phyloP scores from a whole-genome alignment of 2,113 vertebrate species.

The Cyanoderma ruficeps region DNA sequence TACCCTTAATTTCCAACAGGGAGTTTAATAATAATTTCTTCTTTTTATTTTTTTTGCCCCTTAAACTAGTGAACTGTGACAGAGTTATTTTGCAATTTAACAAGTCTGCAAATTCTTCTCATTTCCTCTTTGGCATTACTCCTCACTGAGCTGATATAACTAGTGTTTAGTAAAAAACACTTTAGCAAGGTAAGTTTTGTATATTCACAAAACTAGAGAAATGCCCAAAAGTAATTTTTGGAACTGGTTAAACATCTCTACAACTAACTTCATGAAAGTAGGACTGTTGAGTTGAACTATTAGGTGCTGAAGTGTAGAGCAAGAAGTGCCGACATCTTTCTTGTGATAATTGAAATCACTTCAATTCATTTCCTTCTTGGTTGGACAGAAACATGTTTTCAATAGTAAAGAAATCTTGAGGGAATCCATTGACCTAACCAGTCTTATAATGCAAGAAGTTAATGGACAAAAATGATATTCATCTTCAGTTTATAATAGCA shows the following conservation, averaged over 20 bases:
- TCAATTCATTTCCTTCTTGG: conserved; percentile 76
- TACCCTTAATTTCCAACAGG: neutral
- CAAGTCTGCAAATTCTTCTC: conserved; percentile 46
- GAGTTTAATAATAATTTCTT: neutral
- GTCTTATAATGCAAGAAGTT: conserved; percentile 71
- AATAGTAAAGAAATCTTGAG: conserved; percentile 73
- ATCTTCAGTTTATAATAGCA: conserved; percentile 73
- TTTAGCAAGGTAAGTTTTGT: conserved; percentile 31
- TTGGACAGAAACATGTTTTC: conserved; percentile 75
- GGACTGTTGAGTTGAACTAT: conserved; percentile 49
- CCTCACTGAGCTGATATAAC: neutral
- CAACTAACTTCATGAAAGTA: conserved; percentile 48
- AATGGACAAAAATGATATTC: conserved; percentile 79
- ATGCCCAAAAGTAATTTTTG: conserved; percentile 8
- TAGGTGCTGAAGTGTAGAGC: conserved; percentile 55
- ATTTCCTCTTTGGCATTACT: conserved; percentile 23
- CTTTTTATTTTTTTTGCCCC: neutral
- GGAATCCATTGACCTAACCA: conserved; percentile 76
- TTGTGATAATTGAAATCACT: conserved; percentile 79
- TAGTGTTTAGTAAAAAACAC: conserved; percentile 2
- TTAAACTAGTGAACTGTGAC: neutral
- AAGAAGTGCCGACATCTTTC: conserved; percentile 32
- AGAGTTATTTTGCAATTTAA: conserved; percentile 32
- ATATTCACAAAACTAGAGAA: neutral
- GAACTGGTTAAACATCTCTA: conserved; percentile 10